phyloP scores from a whole-genome alignment of 2,888 invertebrate species.

The Antitype chi region DNA sequence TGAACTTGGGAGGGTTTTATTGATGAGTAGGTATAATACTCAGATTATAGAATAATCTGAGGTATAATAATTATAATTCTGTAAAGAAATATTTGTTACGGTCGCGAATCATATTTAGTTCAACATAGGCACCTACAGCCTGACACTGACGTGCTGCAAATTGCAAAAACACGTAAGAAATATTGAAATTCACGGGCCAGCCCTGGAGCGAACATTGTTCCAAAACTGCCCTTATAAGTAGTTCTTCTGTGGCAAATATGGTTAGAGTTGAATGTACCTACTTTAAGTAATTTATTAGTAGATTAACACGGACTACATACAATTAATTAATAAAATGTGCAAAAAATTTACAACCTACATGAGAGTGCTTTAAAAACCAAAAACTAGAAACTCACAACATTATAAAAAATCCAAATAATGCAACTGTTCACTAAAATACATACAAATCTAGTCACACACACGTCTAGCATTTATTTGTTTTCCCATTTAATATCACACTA shows the following conservation, averaged over 20 bases:
- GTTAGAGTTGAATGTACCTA: not conserved
- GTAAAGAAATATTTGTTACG: no score
- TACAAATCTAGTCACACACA: slow-evolving; percentile 6
- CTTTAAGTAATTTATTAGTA: not conserved
- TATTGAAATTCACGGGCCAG: no score
- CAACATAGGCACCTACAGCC: no score
- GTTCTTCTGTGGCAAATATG: not conserved
- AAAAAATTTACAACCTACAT: not conserved
- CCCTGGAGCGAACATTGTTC: not conserved
- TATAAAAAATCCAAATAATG: slow-evolving; percentile 29
- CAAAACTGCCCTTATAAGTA: not conserved
- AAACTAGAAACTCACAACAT: slow-evolving; percentile 44
- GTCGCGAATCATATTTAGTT: no score
- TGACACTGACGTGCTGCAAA: no score
- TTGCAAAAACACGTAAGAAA: no score
- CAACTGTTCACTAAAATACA: slow-evolving; percentile 1
- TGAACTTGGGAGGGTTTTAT: no score
- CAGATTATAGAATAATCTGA: no score
- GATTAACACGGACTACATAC: not conserved
- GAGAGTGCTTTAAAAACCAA: slow-evolving; percentile 16
- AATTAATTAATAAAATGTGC: slow-evolving; percentile 2
- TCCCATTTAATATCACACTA: slow-evolving; percentile 50
- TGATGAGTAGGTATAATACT: no score
- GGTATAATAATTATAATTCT: no score
- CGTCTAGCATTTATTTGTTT: slow-evolving; percentile 50